Evolutionary conservation across 2,113 vertebrate species (phyloP).

Genomic region (Athene cunicularia): DNA sequence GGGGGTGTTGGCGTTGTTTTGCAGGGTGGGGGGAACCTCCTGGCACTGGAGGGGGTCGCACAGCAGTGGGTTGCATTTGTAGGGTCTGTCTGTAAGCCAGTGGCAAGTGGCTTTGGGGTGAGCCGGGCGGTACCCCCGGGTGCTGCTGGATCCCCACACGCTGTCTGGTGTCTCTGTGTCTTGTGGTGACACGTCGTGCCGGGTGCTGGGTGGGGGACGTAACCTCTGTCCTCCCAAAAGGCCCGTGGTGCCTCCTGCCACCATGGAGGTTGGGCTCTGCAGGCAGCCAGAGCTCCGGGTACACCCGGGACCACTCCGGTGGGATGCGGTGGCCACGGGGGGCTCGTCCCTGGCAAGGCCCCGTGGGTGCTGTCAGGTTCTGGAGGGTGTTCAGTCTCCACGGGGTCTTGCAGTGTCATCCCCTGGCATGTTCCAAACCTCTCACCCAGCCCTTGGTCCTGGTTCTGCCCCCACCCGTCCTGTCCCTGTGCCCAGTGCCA

Average conservation of each 20-base stretch:
- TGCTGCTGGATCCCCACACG: neutral
- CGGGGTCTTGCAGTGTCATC: accelerated
- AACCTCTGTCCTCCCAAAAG: neutral
- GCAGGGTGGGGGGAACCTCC: neutral
- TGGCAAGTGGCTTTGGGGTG: neutral
- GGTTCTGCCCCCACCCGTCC: neutral
- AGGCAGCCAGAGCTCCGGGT: neutral
- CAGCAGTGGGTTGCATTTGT: neutral
- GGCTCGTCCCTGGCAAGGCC: neutral
- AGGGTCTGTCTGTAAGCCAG: neutral
- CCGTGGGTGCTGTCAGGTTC: neutral
- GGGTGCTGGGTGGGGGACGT: neutral
- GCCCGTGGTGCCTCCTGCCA: neutral
- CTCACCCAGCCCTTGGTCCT: no score
- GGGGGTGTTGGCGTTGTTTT: neutral
- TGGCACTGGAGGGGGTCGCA: neutral
- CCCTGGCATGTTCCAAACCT: accelerated
- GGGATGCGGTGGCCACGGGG: neutral
- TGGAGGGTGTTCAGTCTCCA: neutral
- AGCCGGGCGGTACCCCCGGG: neutral
- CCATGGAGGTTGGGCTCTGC: neutral
- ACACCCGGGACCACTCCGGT: neutral
- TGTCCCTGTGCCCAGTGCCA: neutral
- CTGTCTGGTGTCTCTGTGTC: neutral
- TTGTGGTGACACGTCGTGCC: neutral